Conservation (phyloP, 2,888 invertebrate species). For the Ceraclea dissimilis region DNA sequence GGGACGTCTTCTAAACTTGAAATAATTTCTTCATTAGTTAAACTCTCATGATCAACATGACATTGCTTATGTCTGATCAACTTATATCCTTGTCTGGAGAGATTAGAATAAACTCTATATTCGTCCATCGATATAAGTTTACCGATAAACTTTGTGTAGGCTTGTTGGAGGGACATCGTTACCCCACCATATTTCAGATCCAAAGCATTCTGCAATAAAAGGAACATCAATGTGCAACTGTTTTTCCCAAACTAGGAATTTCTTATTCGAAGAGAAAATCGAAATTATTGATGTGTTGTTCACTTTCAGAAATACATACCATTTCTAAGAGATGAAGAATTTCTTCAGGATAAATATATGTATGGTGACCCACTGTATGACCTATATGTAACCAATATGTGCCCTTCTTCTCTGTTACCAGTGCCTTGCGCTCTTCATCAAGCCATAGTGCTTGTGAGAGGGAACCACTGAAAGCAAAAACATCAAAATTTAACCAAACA, state of each 20-base stretch:
- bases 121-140: slow-evolving; percentile 38
- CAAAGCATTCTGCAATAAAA: slow-evolving; percentile 51
- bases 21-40: too few species aligned
- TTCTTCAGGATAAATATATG: slow-evolving; percentile 58
- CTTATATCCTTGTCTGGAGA: slow-evolving; percentile 51
- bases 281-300: too few species aligned
- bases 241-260: background rate
- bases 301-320: slow-evolving; percentile 34
- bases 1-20: too few species aligned
- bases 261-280: too few species aligned
- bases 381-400: slow-evolving; percentile 52
- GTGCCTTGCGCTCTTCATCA: slow-evolving; percentile 44
- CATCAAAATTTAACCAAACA: background rate
- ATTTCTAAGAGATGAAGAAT: slow-evolving; percentile 57
- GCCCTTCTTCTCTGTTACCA: slow-evolving; percentile 48
- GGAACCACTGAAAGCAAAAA: slow-evolving; percentile 36
- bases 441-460: slow-evolving; percentile 52
- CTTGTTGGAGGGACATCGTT: slow-evolving; percentile 58
- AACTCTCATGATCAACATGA: slow-evolving; percentile 24
- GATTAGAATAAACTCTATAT: slow-evolving; percentile 53
- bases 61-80: slow-evolving; percentile 40
- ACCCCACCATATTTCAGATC: slow-evolving; percentile 50
- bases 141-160: slow-evolving; percentile 47
- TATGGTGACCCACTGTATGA: slow-evolving; percentile 38
- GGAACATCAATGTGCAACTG: background rate